Evolutionary conservation across 2,113 vertebrate species (phyloP).

Genomic region (Melanocharis versteri): DNA sequence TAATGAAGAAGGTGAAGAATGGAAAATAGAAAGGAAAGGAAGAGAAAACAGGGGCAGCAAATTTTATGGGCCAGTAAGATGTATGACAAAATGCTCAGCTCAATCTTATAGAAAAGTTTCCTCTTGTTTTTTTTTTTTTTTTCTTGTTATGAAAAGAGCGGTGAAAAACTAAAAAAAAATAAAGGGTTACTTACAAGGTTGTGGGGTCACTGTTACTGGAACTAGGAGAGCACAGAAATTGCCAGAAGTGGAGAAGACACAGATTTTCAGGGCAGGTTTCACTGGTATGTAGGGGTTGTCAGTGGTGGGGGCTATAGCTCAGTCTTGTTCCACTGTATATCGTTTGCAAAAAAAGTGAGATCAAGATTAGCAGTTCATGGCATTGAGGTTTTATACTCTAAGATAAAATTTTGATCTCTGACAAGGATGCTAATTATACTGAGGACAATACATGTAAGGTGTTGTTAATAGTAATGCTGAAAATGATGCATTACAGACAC

Average conservation of each 20-base stretch:
- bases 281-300: not conserved
- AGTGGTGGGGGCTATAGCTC: not conserved
- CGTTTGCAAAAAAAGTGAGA: not conserved
- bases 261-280: not conserved
- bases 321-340: not conserved
- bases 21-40: not conserved
- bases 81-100: not conserved
- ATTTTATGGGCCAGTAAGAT: not conserved
- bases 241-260: not conserved
- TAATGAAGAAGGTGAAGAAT: not conserved
- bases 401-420: not conserved
- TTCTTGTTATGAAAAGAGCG: not conserved
- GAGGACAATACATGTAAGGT: not conserved
- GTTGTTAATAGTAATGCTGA: not conserved
- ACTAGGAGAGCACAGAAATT: not conserved
- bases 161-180: not conserved
- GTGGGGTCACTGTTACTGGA: not conserved
- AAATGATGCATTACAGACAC: not conserved
- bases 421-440: not conserved
- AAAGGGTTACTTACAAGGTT: rapidly evolving
- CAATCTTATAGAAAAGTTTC: not conserved
- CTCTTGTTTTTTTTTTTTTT: not conserved
- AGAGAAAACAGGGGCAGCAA: not conserved
- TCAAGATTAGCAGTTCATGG: not conserved
- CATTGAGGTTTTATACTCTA: not conserved